Base-by-base conservation (phyloP, 2,888 invertebrate genomes). In the Eristalis pertinax region DNA sequence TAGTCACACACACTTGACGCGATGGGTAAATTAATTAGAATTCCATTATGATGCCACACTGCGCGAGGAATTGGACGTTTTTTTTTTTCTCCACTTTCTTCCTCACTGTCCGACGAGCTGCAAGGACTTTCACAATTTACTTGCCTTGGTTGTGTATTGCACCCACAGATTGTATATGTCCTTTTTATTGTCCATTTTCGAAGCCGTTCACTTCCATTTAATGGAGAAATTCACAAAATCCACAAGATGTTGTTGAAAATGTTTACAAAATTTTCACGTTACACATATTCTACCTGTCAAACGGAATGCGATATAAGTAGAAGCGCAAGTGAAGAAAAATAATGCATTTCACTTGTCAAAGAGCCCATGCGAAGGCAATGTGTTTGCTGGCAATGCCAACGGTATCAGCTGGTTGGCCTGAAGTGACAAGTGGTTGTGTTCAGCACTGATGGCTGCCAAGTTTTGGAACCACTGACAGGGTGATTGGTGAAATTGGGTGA, bases 151-250 rank as follows among this genome's bases (percentile, higher is more conserved):
- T 88, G 94, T 94, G 90, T 94, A 94, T 90, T 94, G 94, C 89
- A 94, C 92, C 94, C 94, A 94, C 80, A 94, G 91, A 90, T 94
- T 93, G 90, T 94, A 94, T 89, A 94, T 94, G 90, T 94, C 94
- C 89, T 93, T 93, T 90, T 94, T 94, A 89, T 88, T 92, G 85
- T 92, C 92, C 92, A 92, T 92, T 87, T 88, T 80, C 89, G 88
- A 87, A 87, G 79, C 29, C 50, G 68, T 24, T 26, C 63, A 80
- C 75, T 84, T 76, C 87, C 72, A 79, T 79, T 75, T 32, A 50
- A 50, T 67, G 65, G 68, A 15, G 60, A 75, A 79, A 75, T 69
- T 60, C 62, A 65, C 58, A 35, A 70, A 75, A 73, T 41, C n/a
- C 74, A 68, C 67, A 56, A 68, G 67, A 41, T 68, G 83, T 29